A percentile compares a stretch with the other conserved stretches of the same genome.
phyloP scores from a whole-genome alignment of 1,140 invertebrate species.

The Sarcophaga peregrina region DNA sequence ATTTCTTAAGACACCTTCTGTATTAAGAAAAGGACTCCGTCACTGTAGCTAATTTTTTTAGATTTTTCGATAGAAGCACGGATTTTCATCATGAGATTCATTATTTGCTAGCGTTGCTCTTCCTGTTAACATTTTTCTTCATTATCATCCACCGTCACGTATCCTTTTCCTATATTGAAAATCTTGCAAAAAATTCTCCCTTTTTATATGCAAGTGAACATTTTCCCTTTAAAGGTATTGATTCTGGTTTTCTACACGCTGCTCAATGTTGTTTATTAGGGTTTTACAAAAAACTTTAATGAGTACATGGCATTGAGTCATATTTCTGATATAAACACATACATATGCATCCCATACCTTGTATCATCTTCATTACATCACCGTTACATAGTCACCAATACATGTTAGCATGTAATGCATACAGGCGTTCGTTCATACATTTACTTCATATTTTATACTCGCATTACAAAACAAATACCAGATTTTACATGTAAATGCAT shows the following conservation, averaged over 20 bases:
- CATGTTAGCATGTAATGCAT: neutral
- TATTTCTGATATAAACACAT: neutral
- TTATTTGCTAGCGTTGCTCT: no score
- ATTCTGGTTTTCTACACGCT: neutral
- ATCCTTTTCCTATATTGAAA: no score
- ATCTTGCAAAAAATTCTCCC: no score
- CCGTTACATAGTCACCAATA: neutral
- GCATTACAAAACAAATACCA: conserved; percentile 5
- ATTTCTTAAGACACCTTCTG: no score
- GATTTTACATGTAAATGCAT: conserved; percentile 23
- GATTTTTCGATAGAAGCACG: no score
- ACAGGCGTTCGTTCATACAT: neutral
- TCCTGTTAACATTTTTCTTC: no score
- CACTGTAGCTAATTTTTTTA: no score
- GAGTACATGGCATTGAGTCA: conserved; percentile 38
- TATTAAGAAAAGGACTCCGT: no score
- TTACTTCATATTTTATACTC: neutral
- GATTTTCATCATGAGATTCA: no score
- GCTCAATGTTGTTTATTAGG: conserved; percentile 12
- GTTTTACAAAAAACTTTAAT: conserved; percentile 34
- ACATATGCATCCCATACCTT: neutral
- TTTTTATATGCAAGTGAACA: neutral
- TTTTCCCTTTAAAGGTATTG: no score
- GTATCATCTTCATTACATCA: neutral
- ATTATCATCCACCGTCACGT: no score